Evolutionary conservation across 2,888 invertebrate genomes (phyloP).

Genomic region (Apomyelois bistriatella): DNA sequence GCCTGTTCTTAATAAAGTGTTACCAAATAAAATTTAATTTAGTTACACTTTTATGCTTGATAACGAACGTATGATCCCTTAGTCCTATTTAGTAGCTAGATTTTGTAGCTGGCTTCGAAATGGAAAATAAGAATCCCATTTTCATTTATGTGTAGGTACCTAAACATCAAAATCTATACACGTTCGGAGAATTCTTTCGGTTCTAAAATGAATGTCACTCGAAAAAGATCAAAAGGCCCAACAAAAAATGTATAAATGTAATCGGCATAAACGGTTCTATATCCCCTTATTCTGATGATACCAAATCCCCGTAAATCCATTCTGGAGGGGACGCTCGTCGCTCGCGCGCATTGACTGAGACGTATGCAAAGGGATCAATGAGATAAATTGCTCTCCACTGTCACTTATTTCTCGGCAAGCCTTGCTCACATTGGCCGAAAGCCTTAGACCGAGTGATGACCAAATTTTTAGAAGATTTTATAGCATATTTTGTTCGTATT

Average conservation of each 20-base stretch:
- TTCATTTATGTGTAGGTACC: too few relatives aligned
- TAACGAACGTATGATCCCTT: too few relatives aligned
- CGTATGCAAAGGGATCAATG: slow-evolving; percentile 74
- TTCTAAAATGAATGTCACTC: slow-evolving; percentile 35
- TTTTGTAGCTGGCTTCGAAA: too few relatives aligned
- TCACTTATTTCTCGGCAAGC: slow-evolving; percentile 48
- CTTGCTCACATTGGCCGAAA: not conserved
- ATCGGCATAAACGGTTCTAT: slow-evolving; percentile 46
- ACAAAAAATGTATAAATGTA: slow-evolving; percentile 49
- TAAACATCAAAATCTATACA: slow-evolving; percentile 22
- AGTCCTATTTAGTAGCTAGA: too few relatives aligned
- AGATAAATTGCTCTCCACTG: slow-evolving; percentile 66
- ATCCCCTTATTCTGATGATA: slow-evolving; percentile 45
- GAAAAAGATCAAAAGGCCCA: slow-evolving; percentile 38
- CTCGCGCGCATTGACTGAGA: slow-evolving; percentile 64
- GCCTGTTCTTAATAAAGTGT: too few relatives aligned
- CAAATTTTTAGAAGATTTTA: too few relatives aligned
- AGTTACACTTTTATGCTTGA: too few relatives aligned
- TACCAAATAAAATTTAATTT: too few relatives aligned
- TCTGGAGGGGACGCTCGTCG: slow-evolving; percentile 36
- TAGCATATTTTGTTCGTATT: too few relatives aligned
- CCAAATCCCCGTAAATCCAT: slow-evolving; percentile 56
- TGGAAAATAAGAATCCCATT: too few relatives aligned
- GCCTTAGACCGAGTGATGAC: not conserved
- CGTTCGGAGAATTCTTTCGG: slow-evolving; percentile 30